Conservation (phyloP, 2,113 vertebrate species). For the Microcebus ravelobensis region DNA sequence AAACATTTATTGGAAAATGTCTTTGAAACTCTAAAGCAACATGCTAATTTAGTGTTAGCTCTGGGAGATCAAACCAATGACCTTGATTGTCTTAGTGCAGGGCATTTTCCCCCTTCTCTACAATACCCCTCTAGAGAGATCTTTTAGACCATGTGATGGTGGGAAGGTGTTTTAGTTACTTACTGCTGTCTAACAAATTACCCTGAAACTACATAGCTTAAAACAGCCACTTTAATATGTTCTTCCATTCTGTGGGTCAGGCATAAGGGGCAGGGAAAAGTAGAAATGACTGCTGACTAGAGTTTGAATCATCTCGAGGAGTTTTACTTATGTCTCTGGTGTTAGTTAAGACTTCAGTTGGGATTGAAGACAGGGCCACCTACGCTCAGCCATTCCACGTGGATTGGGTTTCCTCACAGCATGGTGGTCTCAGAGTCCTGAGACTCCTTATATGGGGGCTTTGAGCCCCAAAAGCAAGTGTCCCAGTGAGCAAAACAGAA, state of each 20-base stretch:
- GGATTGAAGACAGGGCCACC: neutral
- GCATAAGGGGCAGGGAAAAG: neutral
- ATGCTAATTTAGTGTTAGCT: neutral
- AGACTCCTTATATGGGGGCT: neutral
- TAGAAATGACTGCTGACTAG: neutral
- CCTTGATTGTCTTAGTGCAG: neutral
- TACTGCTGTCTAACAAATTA: neutral
- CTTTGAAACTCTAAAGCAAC: neutral
- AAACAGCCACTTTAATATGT: neutral
- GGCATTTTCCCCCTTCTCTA: neutral
- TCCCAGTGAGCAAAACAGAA: neutral
- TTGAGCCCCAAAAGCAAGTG: neutral
- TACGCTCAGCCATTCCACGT: rapidly evolving
- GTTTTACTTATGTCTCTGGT: neutral
- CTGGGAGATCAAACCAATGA: neutral
- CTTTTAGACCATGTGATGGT: neutral
- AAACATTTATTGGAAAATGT: neutral
- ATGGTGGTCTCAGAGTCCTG: neutral
- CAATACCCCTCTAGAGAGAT: neutral
- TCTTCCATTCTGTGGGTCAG: neutral
- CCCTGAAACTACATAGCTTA: neutral
- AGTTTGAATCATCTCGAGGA: neutral
- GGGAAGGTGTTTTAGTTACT: neutral
- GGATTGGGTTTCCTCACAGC: neutral
- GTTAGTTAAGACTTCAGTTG: neutral